Percentiles rank a stretch among this genome's conserved stretches.
Evolutionary conservation across 2,888 invertebrate genomes (phyloP).

Genomic region (Arge pagana): DNA sequence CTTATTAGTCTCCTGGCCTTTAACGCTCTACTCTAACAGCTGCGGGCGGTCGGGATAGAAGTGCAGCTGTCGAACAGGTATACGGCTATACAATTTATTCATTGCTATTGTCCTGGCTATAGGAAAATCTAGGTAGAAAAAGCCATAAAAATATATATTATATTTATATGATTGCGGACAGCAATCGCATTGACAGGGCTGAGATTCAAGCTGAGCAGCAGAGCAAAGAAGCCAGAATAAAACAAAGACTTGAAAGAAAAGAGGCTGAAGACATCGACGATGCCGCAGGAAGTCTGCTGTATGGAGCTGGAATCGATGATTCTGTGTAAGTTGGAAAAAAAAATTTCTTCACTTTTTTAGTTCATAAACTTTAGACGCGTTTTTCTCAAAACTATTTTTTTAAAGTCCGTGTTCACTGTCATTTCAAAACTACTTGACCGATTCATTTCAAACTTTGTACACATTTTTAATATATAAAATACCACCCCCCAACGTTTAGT

Average conservation of each 20-base stretch:
- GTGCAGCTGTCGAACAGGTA: slow-evolving; percentile 7
- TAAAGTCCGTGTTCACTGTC: slow-evolving; percentile 26
- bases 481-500: slow-evolving; percentile 23
- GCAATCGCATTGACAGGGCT: slow-evolving; percentile 26
- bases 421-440: slow-evolving; percentile 24
- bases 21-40: slow-evolving; percentile 2
- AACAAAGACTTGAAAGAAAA: slow-evolving; percentile 29
- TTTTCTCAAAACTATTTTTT: slow-evolving; percentile 25
- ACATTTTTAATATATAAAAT: slow-evolving; percentile 20
- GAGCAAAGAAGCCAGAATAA: slow-evolving; percentile 33
- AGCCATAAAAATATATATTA: too few relatives aligned
- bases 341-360: slow-evolving; percentile 22
- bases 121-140: too few relatives aligned
- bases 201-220: slow-evolving; percentile 29
- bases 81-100: neutral
- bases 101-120: too few relatives aligned
- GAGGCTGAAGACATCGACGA: slow-evolving; percentile 25
- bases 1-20: slow-evolving; percentile 9
- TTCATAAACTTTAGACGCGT: slow-evolving; percentile 24
- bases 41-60: slow-evolving; percentile 7
- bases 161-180: too few relatives aligned
- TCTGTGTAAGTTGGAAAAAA: slow-evolving; percentile 28
- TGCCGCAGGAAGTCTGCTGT: slow-evolving; percentile 28
- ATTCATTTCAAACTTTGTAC: slow-evolving; percentile 24
- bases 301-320: slow-evolving; percentile 32